Conservation (phyloP, 2,113 vertebrate genomes). For the Thamnophis sirtalis region DNA sequence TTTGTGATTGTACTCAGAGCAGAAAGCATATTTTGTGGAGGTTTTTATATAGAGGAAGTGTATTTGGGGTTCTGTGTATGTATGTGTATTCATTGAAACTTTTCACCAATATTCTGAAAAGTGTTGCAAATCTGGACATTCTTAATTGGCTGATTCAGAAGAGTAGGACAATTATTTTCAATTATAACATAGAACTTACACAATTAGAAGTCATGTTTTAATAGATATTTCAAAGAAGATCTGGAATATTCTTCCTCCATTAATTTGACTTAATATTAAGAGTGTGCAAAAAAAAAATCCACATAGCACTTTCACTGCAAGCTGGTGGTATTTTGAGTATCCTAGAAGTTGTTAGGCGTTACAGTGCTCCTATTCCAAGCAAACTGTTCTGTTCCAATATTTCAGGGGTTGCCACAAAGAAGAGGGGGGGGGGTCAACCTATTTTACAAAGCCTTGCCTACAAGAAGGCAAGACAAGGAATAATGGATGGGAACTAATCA, state of each 20-base stretch:
- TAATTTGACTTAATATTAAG: neutral
- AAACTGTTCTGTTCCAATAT: neutral
- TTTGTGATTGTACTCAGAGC: neutral
- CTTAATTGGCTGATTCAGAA: neutral
- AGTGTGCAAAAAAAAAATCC: neutral
- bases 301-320: neutral
- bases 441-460: neutral
- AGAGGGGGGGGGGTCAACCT: neutral
- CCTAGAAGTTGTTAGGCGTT: neutral
- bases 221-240: slow-evolving; percentile 76
- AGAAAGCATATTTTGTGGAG: neutral
- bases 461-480: neutral
- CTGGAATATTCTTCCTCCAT: slow-evolving; percentile 63
- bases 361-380: neutral
- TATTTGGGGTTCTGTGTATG: neutral
- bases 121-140: neutral
- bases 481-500: neutral
- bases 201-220: slow-evolving; percentile 50
- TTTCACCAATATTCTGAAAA: neutral
- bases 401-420: neutral
- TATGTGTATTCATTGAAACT: neutral
- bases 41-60: neutral
- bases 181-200: neutral
- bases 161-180: slow-evolving; percentile 52
- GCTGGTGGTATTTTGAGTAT: neutral